A percentile compares a stretch with the other conserved stretches of the same genome.
Evolutionary conservation across 1,140 invertebrate species (phyloP).

Genomic region (Anastrepha ludens): DNA sequence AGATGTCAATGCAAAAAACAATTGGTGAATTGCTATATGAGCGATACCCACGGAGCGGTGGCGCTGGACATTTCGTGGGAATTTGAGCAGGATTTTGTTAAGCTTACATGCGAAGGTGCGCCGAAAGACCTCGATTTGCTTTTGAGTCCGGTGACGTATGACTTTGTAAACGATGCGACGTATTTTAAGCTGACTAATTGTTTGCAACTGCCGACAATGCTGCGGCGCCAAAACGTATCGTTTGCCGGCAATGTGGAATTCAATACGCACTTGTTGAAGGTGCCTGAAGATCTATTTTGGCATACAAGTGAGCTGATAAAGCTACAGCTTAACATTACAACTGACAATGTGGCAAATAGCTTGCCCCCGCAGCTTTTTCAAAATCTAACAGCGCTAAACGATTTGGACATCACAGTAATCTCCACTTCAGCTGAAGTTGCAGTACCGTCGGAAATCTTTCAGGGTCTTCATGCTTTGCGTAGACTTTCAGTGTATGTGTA

Average conservation of each 20-base stretch:
- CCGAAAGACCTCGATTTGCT: not conserved
- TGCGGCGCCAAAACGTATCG: not conserved
- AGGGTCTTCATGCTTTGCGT: not conserved
- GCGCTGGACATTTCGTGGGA: not conserved
- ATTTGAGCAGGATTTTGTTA: not conserved
- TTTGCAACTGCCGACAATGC: not conserved
- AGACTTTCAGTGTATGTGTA: slow-evolving; percentile 10
- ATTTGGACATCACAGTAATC: slow-evolving; percentile 7
- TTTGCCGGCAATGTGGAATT: not conserved
- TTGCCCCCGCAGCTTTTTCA: not conserved
- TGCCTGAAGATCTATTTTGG: not conserved
- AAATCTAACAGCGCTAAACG: not conserved
- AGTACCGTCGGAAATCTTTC: not conserved
- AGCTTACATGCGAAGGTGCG: not conserved
- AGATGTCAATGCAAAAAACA: slow-evolving; percentile 25
- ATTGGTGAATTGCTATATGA: not conserved
- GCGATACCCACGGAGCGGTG: not conserved
- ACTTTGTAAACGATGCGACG: not conserved
- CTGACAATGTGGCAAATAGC: not conserved
- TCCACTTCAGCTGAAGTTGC: not conserved
- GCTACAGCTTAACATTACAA: not conserved
- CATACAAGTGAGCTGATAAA: not conserved
- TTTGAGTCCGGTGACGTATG: not conserved
- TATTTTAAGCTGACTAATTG: not conserved
- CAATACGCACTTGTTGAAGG: not conserved